Evolutionary conservation across 2,797 vertebrate genomes (phyloP), one percentile per base, ranked within the genome.

Genomic region (Bryconaethiops microstoma): DNA sequence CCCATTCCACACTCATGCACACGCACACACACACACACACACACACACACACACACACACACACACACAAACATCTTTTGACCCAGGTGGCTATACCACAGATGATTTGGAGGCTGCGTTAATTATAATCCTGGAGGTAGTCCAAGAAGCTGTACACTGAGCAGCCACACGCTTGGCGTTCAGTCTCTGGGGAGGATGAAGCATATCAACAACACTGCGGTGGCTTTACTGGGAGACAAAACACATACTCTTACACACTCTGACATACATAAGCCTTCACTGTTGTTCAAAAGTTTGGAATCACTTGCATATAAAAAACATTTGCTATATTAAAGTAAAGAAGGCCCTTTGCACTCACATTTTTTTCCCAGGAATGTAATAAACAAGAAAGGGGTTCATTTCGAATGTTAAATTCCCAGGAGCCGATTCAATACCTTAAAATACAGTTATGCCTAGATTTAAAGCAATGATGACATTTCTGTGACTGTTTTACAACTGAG

Each of bases 71-170:
- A 59, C 52, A 78, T 68, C 72, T 29, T 79, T 65, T 87, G 81
- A 86, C 88, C 82, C 85, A 80, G 73, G 82, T 87, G 88, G 83
- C 81, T 71, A 69, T 68, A 79, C 80, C 79, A 81, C 85, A 83
- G 80, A 65, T 82, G 82, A 85, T 84, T 87, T 77, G 50, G 59
- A 80, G 69, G 65, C 84, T 67, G 59, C 77, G 72, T 86, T 87
- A 84, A 89, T 87, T 87, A 84, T 84, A 84, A 89, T 86, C 81
- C 84, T 89, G 86, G 85, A 87, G 74, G 74, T 80, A 81, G 81
- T 86, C 84, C 86, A 87, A 81, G 70, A 52, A 83, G 63, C 48
- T 63, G 71, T 29, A 76, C 71, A 74, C 74, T 76, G 81, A 81
- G 74, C 80, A 82, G 74, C 76, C 76, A 73, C 78, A 81, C 45